Evolutionary conservation across 1,140 invertebrate species (phyloP).

Genomic region (Varroa destructor): DNA sequence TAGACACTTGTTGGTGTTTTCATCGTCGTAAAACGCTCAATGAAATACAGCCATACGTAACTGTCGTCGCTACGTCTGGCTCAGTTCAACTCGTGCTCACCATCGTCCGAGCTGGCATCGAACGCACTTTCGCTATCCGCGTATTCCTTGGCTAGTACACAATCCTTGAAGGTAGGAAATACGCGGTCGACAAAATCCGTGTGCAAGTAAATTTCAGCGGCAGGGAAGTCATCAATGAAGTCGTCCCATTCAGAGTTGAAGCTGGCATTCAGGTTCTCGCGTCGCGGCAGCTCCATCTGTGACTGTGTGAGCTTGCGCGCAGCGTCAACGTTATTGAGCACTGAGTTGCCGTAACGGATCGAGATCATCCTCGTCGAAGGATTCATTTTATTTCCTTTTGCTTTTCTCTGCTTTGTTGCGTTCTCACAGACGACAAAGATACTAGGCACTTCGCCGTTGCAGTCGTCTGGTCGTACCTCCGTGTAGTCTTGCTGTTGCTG

Average conservation of each 20-base stretch:
- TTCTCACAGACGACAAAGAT: too few species aligned
- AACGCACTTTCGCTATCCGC: constrained; percentile 13
- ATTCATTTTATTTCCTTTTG: background rate
- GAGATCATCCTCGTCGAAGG: background rate
- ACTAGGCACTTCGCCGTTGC: too few species aligned
- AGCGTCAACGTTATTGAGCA: constrained; percentile 20
- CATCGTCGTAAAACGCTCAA: too few species aligned
- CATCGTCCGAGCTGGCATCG: constrained; percentile 25
- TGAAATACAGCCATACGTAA: too few species aligned
- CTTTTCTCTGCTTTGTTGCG: too few species aligned
- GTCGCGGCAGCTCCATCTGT: constrained; percentile 12
- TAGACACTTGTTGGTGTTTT: too few species aligned
- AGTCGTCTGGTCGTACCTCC: too few species aligned
- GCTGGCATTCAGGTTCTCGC: background rate
- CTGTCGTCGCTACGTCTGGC: too few species aligned
- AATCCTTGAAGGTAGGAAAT: constrained; percentile 18
- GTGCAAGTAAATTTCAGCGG: background rate
- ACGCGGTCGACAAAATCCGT: constrained; percentile 12
- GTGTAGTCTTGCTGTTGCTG: too few species aligned
- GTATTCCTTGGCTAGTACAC: constrained; percentile 18
- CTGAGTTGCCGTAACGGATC: constrained; percentile 14
- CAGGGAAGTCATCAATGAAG: constrained; percentile 17
- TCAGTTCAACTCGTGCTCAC: background rate
- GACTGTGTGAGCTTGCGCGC: constrained; percentile 5
- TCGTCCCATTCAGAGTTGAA: constrained; percentile 7